These are phyloP conservation scores for Syritta pipiens DNA, from an alignment of 2,888 invertebrate genomes.

Conservation along the genomic window DNA sequence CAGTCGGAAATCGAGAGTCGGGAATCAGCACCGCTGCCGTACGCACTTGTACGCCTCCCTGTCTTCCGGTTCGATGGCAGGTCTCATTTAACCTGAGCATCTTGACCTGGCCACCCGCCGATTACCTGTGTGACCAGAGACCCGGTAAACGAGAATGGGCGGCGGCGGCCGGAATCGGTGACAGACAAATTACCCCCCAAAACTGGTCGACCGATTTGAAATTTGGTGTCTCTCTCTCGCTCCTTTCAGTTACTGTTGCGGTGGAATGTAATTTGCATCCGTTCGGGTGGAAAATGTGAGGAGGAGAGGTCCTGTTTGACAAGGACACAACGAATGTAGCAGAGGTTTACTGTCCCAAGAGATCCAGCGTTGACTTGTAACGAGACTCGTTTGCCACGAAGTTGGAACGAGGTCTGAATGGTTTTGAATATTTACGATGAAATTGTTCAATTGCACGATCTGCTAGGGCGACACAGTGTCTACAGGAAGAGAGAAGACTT, in stretches of 20 bases:
- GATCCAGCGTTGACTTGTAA: no score
- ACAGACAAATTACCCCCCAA: conserved; percentile 34
- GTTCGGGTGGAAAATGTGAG: conserved; percentile 24
- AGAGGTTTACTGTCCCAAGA: not conserved
- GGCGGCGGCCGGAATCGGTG: conserved; percentile 25
- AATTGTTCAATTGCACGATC: conserved; percentile 33
- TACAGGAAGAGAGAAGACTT: not conserved
- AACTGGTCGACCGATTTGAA: conserved; percentile 20
- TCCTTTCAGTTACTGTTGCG: conserved; percentile 1
- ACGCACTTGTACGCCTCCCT: no score
- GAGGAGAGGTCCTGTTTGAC: conserved; percentile 20
- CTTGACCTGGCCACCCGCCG: conserved; percentile 52
- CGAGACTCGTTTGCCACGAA: no score
- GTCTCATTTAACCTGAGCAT: conserved; percentile 49
- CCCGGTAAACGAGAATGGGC: no score
- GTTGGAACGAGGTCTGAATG: no score
- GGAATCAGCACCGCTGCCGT: no score
- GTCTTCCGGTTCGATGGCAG: conserved; percentile 29
- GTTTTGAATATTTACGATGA: conserved; percentile 27
- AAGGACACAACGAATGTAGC: conserved; percentile 4
- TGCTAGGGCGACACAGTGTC: conserved; percentile 2
- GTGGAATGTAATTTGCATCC: conserved; percentile 51
- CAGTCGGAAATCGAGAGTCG: no score
- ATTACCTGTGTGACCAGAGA: no score
- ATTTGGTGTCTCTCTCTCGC: not conserved